Evolutionary conservation across 53 echinoderm and acorn worm genomes (phyloP).

Genomic region (Echinometra lucunter): DNA sequence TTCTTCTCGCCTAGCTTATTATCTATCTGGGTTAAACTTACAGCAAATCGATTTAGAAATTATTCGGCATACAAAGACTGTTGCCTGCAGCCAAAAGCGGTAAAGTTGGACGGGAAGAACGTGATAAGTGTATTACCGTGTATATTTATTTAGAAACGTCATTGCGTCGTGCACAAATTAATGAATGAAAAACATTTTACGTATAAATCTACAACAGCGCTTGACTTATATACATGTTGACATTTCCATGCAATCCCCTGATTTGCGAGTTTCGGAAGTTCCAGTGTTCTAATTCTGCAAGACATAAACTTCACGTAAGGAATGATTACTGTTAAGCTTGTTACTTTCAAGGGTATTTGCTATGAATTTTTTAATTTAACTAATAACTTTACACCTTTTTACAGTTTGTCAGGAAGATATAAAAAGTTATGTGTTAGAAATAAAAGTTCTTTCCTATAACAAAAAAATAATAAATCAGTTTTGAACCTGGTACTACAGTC

Average conservation of each 20-base stretch:
- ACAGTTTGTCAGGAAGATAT: too few species aligned
- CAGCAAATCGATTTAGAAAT: neutral
- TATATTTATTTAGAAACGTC: too few species aligned
- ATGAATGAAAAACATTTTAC: neutral
- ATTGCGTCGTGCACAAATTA: neutral
- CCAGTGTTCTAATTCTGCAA: neutral
- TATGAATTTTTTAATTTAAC: too few species aligned
- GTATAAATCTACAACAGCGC: neutral
- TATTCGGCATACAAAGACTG: neutral
- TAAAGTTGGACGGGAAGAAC: neutral
- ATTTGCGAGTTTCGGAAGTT: neutral
- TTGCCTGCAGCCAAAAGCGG: neutral
- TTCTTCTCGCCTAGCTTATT: neutral
- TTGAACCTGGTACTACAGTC: too few species aligned
- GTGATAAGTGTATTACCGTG: neutral
- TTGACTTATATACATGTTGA: neutral
- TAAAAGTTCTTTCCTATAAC: too few species aligned
- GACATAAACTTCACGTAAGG: neutral
- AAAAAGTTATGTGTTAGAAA: too few species aligned
- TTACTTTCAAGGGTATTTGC: too few species aligned
- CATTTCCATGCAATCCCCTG: neutral
- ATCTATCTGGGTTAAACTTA: neutral
- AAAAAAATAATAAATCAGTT: too few species aligned
- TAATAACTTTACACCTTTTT: too few species aligned
- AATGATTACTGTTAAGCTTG: too few species aligned